phyloP scores from a whole-genome alignment of 1,140 invertebrate species.

The Goniozus legneri region DNA sequence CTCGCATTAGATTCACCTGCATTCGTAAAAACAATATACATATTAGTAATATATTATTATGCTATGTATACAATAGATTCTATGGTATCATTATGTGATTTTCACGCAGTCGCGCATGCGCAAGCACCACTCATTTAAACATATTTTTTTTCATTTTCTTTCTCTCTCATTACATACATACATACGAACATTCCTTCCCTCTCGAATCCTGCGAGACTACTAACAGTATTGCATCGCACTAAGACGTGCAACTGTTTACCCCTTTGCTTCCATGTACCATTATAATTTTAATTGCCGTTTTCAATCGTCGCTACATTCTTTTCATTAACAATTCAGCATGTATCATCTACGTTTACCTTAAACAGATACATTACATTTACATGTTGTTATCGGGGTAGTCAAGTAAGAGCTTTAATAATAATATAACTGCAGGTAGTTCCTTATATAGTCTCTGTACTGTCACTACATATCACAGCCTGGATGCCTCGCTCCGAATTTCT shows the following conservation, averaged over 20 bases:
- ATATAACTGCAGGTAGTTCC: slow-evolving; percentile 49
- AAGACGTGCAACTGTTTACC: too few species aligned
- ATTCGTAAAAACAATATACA: slow-evolving; percentile 51
- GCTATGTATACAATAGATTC: slow-evolving; percentile 51
- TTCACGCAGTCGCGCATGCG: too few species aligned
- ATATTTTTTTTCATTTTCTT: too few species aligned
- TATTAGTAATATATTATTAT: slow-evolving; percentile 56
- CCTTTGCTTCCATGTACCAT: too few species aligned
- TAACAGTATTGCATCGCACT: too few species aligned
- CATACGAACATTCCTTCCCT: too few species aligned
- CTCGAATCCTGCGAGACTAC: too few species aligned
- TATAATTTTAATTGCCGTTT: too few species aligned
- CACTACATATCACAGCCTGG: slow-evolving; percentile 56
- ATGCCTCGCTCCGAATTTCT: slow-evolving; percentile 51
- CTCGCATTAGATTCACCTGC: slow-evolving; percentile 1
- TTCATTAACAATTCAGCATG: too few species aligned
- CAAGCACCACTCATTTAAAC: too few species aligned
- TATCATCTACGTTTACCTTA: slow-evolving; percentile 31
- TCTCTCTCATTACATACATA: too few species aligned
- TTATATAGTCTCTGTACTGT: slow-evolving; percentile 55
- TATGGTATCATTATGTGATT: slow-evolving; percentile 53
- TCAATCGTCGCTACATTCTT: too few species aligned
- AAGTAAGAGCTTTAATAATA: slow-evolving; percentile 42
- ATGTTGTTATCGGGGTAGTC: slow-evolving; percentile 47
- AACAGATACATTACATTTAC: slow-evolving; percentile 47